Percentiles rank a stretch among this genome's conserved stretches.
Evolutionary conservation across 2,888 invertebrate species (phyloP).

Genomic region (Chrysolina haemoptera): DNA sequence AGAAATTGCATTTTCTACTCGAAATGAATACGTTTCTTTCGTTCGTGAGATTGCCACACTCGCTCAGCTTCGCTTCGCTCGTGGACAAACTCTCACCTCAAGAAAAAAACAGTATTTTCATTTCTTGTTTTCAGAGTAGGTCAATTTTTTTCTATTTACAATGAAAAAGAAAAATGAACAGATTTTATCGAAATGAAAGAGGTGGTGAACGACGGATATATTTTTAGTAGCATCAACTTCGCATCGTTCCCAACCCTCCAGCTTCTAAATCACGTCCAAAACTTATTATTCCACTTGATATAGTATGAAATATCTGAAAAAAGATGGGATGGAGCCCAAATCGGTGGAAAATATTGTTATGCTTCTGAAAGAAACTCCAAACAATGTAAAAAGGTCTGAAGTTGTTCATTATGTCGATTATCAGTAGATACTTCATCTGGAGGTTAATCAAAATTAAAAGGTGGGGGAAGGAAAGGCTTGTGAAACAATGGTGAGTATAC

Average conservation of each 20-base stretch:
- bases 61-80: too few species aligned
- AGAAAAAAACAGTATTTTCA: too few species aligned
- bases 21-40: too few species aligned
- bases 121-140: too few species aligned
- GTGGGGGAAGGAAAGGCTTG: too few species aligned
- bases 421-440: background rate
- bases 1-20: too few species aligned
- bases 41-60: too few species aligned
- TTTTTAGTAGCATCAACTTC: background rate
- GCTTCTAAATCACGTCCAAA: conserved; percentile 13
- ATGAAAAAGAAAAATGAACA: background rate
- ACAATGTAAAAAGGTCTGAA: background rate
- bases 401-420: background rate
- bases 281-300: conserved; percentile 19
- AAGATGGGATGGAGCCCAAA: background rate
- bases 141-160: too few species aligned
- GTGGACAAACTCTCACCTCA: too few species aligned
- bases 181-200: background rate
- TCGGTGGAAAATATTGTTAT: conserved; percentile 10
- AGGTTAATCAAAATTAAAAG: too few species aligned
- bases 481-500: too few species aligned
- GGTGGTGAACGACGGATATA: background rate
- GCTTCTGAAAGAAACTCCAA: background rate
- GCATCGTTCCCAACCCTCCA: background rate
- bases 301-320: conserved; percentile 11